Percentiles rank a stretch among this genome's conserved stretches.
These are phyloP conservation scores for Acestrorhynchus altus DNA, from an alignment of 2,797 vertebrate genomes.

Conservation along the genomic window DNA sequence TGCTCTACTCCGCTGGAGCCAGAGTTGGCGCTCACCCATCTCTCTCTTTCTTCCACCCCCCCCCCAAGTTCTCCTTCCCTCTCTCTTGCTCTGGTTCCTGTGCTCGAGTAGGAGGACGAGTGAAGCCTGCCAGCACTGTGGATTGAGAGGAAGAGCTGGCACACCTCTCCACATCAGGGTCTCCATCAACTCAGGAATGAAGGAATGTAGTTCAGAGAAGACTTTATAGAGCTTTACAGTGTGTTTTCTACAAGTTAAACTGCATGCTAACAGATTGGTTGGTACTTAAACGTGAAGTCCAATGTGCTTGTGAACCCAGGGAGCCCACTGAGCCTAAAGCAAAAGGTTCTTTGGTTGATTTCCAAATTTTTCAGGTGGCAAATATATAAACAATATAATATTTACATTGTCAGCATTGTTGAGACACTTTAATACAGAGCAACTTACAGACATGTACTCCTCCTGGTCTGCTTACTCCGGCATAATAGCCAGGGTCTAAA, in stretches of 20 bases:
- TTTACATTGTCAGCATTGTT: too few relatives aligned
- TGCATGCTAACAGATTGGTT: background rate
- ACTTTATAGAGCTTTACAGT: background rate
- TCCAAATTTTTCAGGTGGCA: too few relatives aligned
- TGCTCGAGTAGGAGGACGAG: constrained; percentile 3
- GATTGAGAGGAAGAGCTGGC: background rate
- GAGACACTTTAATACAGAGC: too few relatives aligned
- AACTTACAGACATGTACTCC: too few relatives aligned
- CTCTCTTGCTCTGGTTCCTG: background rate
- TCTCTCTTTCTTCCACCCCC: background rate
- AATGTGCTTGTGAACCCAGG: background rate
- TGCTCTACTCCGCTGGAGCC: constrained; percentile 6
- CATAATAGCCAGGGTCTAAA: too few relatives aligned
- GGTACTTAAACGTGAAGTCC: background rate
- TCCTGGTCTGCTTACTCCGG: too few relatives aligned
- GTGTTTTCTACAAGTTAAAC: background rate
- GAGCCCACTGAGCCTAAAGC: too few relatives aligned
- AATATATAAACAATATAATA: too few relatives aligned
- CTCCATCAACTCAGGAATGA: background rate
- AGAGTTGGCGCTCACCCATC: background rate
- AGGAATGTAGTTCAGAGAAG: background rate
- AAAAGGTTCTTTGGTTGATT: background rate
- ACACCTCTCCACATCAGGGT: background rate
- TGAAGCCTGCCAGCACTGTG: constrained; percentile 1
- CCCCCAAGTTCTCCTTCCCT: background rate